Conservation (phyloP, 1,140 invertebrate species). For the honey bee (Apis mellifera) region DNA sequence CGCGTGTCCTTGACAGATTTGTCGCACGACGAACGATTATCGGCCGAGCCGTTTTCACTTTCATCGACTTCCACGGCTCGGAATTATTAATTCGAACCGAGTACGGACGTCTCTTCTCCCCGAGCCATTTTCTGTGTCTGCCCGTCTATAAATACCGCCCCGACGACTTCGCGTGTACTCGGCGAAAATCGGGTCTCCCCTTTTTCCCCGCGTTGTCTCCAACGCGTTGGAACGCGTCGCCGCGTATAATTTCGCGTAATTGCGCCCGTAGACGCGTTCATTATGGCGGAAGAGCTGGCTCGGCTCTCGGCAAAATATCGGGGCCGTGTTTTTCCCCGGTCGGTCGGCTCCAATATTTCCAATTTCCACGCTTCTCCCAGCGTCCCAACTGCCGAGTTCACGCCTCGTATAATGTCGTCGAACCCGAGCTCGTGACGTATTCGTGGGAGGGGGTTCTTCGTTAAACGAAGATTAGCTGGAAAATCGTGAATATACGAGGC, state of each 20-base stretch:
- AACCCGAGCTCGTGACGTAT: slow-evolving; percentile 25
- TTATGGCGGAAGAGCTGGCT: slow-evolving; percentile 17
- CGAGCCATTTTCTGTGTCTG: slow-evolving; percentile 54
- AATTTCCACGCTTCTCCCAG: slow-evolving; percentile 51
- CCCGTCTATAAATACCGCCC: slow-evolving; percentile 59
- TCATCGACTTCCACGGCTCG: slow-evolving; percentile 47
- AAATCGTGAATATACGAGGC: not conserved
- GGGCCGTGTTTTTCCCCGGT: slow-evolving; percentile 4
- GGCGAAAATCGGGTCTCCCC: slow-evolving; percentile 32
- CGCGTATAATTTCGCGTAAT: slow-evolving; percentile 45
- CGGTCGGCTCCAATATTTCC: not conserved
- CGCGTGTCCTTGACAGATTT: slow-evolving; percentile 35
- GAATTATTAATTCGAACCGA: slow-evolving; percentile 61
- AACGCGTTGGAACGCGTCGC: not conserved
- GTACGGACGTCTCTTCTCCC: slow-evolving; percentile 5
- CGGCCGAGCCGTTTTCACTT: slow-evolving; percentile 37
- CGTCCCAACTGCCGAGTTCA: slow-evolving; percentile 11
- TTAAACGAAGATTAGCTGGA: slow-evolving; percentile 40
- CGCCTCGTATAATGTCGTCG: slow-evolving; percentile 52
- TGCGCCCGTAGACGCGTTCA: slow-evolving; percentile 22
- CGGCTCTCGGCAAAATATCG: slow-evolving; percentile 30
- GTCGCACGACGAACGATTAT: slow-evolving; percentile 11
- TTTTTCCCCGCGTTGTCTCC: not conserved
- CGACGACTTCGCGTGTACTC: not conserved
- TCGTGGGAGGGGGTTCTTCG: slow-evolving; percentile 19